Evolutionary conservation across 2,113 vertebrate genomes (phyloP).

Genomic region (Labeo catla): DNA sequence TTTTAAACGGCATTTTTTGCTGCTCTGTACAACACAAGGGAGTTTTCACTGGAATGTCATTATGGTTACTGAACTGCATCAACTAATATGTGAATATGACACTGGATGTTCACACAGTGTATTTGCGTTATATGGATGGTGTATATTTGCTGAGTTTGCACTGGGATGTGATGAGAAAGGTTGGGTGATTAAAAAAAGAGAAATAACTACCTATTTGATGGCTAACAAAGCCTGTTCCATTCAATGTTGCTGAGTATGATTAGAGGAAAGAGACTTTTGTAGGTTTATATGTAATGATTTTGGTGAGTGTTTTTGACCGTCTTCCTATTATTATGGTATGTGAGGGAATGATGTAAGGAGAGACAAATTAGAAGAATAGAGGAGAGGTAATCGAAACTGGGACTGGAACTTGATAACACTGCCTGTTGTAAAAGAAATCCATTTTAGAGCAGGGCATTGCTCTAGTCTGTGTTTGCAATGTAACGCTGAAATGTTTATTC

Average conservation of each 20-base stretch:
- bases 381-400: not conserved
- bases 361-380: not conserved
- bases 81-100: slow-evolving; percentile 17
- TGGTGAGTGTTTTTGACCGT: not conserved
- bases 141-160: slow-evolving; percentile 5
- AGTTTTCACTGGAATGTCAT: slow-evolving; percentile 3
- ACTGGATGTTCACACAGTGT: not conserved
- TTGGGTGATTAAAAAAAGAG: not conserved
- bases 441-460: not conserved
- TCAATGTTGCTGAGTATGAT: not conserved
- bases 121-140: not conserved
- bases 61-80: slow-evolving; percentile 15
- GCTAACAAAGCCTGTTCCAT: not conserved
- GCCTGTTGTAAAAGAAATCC: slow-evolving; percentile 19
- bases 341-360: not conserved
- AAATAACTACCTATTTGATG: not conserved
- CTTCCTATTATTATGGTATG: not conserved
- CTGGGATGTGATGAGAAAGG: not conserved
- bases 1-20: slow-evolving; percentile 26
- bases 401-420: slow-evolving; percentile 16
- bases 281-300: not conserved
- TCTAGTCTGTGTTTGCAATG: not conserved
- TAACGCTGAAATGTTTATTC: not conserved
- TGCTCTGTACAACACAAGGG: slow-evolving; percentile 3
- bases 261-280: not conserved